Percentiles rank a stretch among this genome's conserved stretches.
These are phyloP conservation scores for Agapornis roseicollis DNA, from an alignment of 2,113 vertebrate genomes.

Conservation along the genomic window DNA sequence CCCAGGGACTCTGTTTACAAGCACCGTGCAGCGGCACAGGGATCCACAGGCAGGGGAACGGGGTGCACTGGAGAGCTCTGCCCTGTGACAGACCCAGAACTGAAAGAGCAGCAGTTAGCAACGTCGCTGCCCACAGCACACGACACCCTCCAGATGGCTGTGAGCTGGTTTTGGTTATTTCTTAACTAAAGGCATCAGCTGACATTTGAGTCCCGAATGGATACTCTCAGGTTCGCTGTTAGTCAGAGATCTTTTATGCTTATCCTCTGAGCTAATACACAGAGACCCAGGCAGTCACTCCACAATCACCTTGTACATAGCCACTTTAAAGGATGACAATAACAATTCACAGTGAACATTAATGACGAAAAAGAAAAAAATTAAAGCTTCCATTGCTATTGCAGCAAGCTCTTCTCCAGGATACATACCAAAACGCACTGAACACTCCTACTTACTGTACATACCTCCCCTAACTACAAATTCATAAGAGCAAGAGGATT, in stretches of 20 bases:
- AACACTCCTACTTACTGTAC: background rate
- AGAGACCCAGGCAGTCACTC: background rate
- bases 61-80: background rate
- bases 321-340: background rate
- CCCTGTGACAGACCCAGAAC: background rate
- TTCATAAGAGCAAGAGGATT: slow-evolving; percentile 25
- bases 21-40: background rate
- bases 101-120: background rate
- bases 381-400: background rate
- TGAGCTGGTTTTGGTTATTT: background rate
- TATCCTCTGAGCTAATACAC: background rate
- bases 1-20: background rate
- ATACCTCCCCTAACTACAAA: slow-evolving; percentile 19
- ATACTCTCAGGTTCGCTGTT: background rate
- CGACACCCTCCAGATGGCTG: slow-evolving; percentile 38
- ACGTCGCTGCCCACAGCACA: background rate
- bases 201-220: background rate
- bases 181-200: slow-evolving; percentile 22
- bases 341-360: background rate
- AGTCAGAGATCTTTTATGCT: background rate
- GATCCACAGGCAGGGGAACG: background rate
- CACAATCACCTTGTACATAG: background rate
- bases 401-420: slow-evolving; percentile 2
- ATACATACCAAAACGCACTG: background rate
- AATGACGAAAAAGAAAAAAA: background rate